Evolutionary conservation across 2,888 invertebrate species (phyloP).

Genomic region (Germaria angustata): DNA sequence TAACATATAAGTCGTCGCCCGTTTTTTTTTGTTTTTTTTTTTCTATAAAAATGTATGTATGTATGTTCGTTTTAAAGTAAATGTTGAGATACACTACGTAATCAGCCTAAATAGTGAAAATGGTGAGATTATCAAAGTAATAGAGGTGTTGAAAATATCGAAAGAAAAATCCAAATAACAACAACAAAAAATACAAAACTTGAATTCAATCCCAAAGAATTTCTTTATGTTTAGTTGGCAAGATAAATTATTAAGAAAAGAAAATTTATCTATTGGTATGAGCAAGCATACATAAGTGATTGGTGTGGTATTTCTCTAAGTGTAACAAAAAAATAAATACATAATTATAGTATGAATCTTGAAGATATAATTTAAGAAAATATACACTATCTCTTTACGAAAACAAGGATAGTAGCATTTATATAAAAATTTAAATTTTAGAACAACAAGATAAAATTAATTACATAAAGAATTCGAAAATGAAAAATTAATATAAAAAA

Average conservation of each 20-base stretch:
- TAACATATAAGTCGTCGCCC: constrained; percentile 63
- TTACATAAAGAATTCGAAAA: background rate
- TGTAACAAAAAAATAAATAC: constrained; percentile 52
- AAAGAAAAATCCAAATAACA: constrained; percentile 14
- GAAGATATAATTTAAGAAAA: constrained; percentile 13
- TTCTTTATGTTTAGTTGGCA: background rate
- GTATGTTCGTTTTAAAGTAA: constrained; percentile 41
- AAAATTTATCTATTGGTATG: constrained; percentile 2
- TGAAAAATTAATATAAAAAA: background rate
- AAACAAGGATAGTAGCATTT: background rate
- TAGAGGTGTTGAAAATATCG: constrained; percentile 15
- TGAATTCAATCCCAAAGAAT: constrained; percentile 30
- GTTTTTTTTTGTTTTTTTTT: constrained; percentile 48
- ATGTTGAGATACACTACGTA: constrained; percentile 62
- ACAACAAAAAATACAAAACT: constrained; percentile 28
- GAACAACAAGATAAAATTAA: constrained; percentile 18
- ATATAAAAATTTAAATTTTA: constrained; percentile 48
- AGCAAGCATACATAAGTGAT: constrained; percentile 37
- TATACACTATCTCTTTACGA: background rate
- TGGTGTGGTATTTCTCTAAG: constrained; percentile 29
- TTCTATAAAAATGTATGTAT: constrained; percentile 24
- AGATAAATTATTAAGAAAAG: background rate
- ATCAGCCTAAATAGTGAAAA: constrained; percentile 48
- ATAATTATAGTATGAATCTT: constrained; percentile 40
- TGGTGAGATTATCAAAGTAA: constrained; percentile 39